Evolutionary conservation across 2,797 vertebrate species (phyloP), one percentile per base, ranked within the genome.

Genomic region (Sebastes alutus): DNA sequence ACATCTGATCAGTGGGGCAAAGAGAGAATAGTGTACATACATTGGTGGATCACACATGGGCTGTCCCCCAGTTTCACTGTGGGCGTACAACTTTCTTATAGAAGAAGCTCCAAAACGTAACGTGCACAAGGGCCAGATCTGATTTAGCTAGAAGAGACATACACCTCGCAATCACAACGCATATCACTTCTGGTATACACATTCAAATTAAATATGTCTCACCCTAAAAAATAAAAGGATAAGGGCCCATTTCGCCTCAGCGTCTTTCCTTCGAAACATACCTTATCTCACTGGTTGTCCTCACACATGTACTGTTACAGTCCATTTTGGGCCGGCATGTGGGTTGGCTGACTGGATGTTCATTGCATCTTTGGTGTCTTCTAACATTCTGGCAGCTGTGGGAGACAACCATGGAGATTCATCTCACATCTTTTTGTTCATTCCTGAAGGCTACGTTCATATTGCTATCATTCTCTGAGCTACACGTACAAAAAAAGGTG

Each of bases 31-130:
- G 20, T 52, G 49, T 46, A 46, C 42, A 46, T 46, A n/a, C 49
- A 52, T 52, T 49, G 46, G 46, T 49, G 46, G 46, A 49, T 49
- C 46, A 49, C 46, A 49, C 46, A 20, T 20, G 46, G 46, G 18
- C 46, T 0, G 46, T 49, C 0, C 46, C 46, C 0, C 46, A 49
- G 46, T 54, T 54, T 54, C 52, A 22, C 52, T 52, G 49, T 52
- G 52, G n/a, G 52, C 8, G 10, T 22, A 55, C n/a, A 22, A 9
- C 22, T n/a, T 54, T 54, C 49, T 54, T 22, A 3, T 54, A n/a
- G 20, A 54, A 54, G 49, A 20, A 49, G 46, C 52, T 23, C 22
- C 11, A 23, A 23, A 54, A 54, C n/a, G 52, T 54, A 54, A 54
- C 0, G 52, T 49, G 46, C 7, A 20, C 16, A 49, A 49, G 18